These are phyloP conservation scores for Drosophila ogumai DNA, from an alignment of 1,140 invertebrate species.

Conservation along the genomic window DNA sequence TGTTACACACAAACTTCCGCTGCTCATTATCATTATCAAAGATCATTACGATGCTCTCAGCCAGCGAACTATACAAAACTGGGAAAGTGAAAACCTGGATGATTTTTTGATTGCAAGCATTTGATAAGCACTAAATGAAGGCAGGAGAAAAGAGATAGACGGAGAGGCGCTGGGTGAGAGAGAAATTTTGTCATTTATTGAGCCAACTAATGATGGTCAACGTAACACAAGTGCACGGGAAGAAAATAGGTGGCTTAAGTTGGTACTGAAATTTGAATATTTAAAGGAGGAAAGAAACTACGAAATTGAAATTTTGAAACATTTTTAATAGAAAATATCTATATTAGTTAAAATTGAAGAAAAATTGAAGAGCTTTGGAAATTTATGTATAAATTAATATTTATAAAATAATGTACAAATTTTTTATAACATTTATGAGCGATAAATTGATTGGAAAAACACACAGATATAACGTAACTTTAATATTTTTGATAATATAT, in stretches of 20 bases:
- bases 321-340: no score
- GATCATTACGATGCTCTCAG: conserved; percentile 11
- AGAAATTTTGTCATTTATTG: conserved; percentile 70
- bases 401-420: no score
- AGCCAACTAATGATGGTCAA: conserved; percentile 76
- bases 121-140: conserved; percentile 65
- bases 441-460: no score
- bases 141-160: conserved; percentile 14
- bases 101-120: conserved; percentile 62
- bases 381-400: no score
- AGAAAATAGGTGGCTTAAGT: background rate
- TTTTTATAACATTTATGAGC: no score
- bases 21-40: conserved; percentile 47
- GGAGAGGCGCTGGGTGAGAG: conserved; percentile 5
- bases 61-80: conserved; percentile 17
- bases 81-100: conserved; percentile 74
- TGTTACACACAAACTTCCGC: conserved; percentile 74
- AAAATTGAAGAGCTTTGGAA: no score
- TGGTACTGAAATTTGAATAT: background rate
- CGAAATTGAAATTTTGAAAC: no score
- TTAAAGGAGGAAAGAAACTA: background rate
- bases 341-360: no score
- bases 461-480: no score
- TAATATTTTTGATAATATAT: no score
- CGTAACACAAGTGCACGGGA: conserved; percentile 52